Conservation (phyloP, 1,140 invertebrate genomes). For the Drosophila mojavensis region DNA sequence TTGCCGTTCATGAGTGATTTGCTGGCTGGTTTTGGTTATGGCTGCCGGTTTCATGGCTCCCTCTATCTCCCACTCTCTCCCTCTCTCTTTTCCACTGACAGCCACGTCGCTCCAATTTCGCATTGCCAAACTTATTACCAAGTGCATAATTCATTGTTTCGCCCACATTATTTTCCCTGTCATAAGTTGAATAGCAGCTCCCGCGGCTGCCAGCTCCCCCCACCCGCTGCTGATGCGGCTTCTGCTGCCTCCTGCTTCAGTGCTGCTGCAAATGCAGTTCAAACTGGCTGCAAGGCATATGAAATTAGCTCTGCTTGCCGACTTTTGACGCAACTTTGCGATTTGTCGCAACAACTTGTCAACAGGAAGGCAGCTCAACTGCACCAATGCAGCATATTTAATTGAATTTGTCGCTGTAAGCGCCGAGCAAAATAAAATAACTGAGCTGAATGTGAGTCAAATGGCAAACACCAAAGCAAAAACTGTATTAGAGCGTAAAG, state of each 20-base stretch:
- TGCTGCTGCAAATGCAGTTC: slow-evolving; percentile 35
- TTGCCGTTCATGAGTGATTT: slow-evolving; percentile 80
- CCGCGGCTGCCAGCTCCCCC: slow-evolving; percentile 1
- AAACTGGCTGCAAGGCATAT: slow-evolving; percentile 76
- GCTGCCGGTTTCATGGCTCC: slow-evolving; percentile 2
- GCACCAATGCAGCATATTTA: slow-evolving; percentile 61
- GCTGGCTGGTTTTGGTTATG: slow-evolving; percentile 63
- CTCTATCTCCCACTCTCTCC: not conserved
- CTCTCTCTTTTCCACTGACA: slow-evolving; percentile 28
- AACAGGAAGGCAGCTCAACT: slow-evolving; percentile 55
- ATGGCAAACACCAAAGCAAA: not conserved
- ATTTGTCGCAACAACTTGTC: slow-evolving; percentile 66
- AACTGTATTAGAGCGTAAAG: not conserved
- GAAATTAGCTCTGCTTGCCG: slow-evolving; percentile 70
- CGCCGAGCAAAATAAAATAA: not conserved
- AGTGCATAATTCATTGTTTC: slow-evolving; percentile 82
- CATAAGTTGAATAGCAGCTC: slow-evolving; percentile 71
- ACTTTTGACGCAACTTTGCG: slow-evolving; percentile 51
- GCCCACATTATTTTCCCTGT: slow-evolving; percentile 80
- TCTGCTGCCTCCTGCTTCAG: slow-evolving; percentile 2
- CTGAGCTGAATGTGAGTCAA: not conserved
- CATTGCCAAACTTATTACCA: slow-evolving; percentile 75
- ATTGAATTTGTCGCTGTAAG: slow-evolving; percentile 63
- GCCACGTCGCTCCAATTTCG: slow-evolving; percentile 68
- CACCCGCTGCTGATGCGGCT: not conserved